Evolutionary conservation across 2,797 vertebrate genomes (phyloP), one percentile per base, ranked within the genome.

Genomic region (Miichthys miiuy): DNA sequence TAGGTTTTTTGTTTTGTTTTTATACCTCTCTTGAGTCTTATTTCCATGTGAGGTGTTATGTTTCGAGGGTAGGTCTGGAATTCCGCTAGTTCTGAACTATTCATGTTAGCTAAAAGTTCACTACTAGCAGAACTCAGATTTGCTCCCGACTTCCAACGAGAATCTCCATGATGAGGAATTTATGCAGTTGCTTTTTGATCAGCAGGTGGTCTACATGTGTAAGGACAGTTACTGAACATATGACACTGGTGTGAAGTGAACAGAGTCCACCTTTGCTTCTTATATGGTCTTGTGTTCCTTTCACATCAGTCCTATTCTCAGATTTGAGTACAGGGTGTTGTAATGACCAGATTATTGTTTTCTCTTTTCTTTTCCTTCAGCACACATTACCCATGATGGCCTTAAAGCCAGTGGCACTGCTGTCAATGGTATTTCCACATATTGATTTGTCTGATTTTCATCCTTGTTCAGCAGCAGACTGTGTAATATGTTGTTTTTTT

Each of bases 61-160:
- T 84, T 86, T 93, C 84, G 91, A 90, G 92, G 81, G 88, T 94
- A 95, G 84, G 92, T 94, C 91, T 93, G 94, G 95, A 96, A 96
- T 96, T 96, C 95, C 93, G 92, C 95, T 96, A 95, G 95, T 96
- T 96, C 93, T 95, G 94, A 95, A 94, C 94, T 94, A 94, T 93
- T 95, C 80, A 3, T 87, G 81, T 79, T 93, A 91, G 88, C 82
- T 84, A 93, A 95, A 94, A 96, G 95, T 96, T 96, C 95, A 96
- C 95, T 95, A 95, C 95, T 94, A 95, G 95, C 94, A 96, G 95
- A 96, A 96, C 94, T 96, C 93, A 72, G 93, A 94, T 94, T 93
- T 92, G 93, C 89, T 91, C 92, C 92, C 82, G 84, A 89, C 88
- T 91, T 54, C 70, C 92, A 56, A 68, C 88, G 58, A 67, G 83